Conservation (phyloP, 53 echinoderm and acorn worm genomes). For the Pentamera pediparva region DNA sequence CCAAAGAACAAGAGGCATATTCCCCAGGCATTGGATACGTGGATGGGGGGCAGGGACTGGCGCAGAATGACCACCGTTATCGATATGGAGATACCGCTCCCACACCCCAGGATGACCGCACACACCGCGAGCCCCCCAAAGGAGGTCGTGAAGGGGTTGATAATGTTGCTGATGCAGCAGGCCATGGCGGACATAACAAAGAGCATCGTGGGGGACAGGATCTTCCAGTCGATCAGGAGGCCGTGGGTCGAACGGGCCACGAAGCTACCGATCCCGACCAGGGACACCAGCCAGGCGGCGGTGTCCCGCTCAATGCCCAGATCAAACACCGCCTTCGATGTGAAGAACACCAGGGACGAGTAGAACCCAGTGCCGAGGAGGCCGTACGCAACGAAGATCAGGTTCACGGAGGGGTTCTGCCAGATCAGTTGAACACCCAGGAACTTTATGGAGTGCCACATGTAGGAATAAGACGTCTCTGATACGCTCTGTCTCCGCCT, state of each 20-base stretch:
- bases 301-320: conserved; percentile 1
- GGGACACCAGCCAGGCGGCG: conserved; percentile 28
- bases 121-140: conserved; percentile 20
- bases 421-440: conserved; percentile 14
- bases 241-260: conserved; percentile 13
- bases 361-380: conserved; percentile 27
- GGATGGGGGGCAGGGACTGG: neutral
- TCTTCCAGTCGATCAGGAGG: conserved; percentile 18
- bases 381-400: conserved; percentile 7
- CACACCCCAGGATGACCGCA: conserved; percentile 10
- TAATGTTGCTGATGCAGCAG: neutral
- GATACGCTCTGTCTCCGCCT: neutral
- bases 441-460: conserved; percentile 6
- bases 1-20: conserved; percentile 6
- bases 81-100: conserved; percentile 22
- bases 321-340: conserved; percentile 32
- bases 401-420: neutral
- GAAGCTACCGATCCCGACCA: conserved; percentile 27
- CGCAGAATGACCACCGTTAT: neutral
- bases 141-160: neutral
- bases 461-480: neutral
- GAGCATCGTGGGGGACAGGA: neutral
- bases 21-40: conserved; percentile 24
- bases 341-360: conserved; percentile 26
- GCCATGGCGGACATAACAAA: neutral